Evolutionary conservation across 2,888 invertebrate species (phyloP), one percentile per base, ranked within the genome.

Genomic region (Thera britannica): DNA sequence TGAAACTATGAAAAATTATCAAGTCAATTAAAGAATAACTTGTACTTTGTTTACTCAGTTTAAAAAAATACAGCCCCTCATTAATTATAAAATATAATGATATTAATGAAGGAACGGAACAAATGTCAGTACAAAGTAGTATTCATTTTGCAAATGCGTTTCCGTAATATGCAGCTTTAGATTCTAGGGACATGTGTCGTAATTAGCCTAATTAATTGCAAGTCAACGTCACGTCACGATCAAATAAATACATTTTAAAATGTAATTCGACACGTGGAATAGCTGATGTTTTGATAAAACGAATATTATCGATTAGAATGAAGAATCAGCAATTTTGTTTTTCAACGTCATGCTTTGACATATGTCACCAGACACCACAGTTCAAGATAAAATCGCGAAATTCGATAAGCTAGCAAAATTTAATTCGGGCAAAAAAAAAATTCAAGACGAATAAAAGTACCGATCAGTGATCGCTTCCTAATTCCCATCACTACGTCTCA

Each of bases 401-500:
- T 59, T 46, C 38, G 62, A 65, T 62, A 65, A 60, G 57, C 41
- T 35, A 44, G 41, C 59, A 8, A 46, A 54, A 4, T 55, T 7
- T 5, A 36, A 23, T n/a, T 38, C 38, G 44, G 7, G 7, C 57
- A 57, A 55, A 62, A 9, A 23, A 7, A 23, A 60, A 52, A 71
- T 57, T 54, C 59, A 67, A 67, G 65, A 67, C 64, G 65, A 68
- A 75, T 23, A 23, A 65, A 69, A 55, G 56, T 65, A 62, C 60
- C 58, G 71, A 70, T 63, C 67, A 51, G 54, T 35, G 12, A 67
- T 58, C 63, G 63, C 48, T 55, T 55, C 60, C 64, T 65, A 55
- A 65, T 65, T 66, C 71, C 78, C 75, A 75, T 65, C 75, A 62
- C 75, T 73, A 75, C 38, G 12, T 67, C 76, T 75, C 75, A 79